Evolutionary conservation across 2,797 vertebrate species (phyloP).

Genomic region (Gadopsis marmoratus): DNA sequence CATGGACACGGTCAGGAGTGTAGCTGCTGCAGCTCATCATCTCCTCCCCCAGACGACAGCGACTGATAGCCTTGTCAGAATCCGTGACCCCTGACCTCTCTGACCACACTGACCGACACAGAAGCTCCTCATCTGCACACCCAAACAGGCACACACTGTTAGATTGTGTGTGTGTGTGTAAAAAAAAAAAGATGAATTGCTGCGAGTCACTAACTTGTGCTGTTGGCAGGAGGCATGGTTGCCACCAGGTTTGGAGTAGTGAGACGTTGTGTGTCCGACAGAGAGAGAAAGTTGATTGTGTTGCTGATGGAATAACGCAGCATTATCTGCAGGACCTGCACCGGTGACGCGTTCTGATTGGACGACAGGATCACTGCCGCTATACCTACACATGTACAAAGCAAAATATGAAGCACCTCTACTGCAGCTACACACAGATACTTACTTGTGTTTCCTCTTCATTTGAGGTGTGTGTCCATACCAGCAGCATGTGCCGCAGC

Average conservation of each 20-base stretch:
- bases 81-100: slow-evolving; percentile 76
- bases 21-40: slow-evolving; percentile 92
- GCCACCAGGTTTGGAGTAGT: slow-evolving; percentile 88
- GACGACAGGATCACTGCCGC: slow-evolving; percentile 87
- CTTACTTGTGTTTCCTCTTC: neutral
- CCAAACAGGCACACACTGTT: neutral
- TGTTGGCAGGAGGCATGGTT: slow-evolving; percentile 73
- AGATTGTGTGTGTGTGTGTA: slow-evolving; percentile 1
- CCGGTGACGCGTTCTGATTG: slow-evolving; percentile 73
- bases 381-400: slow-evolving; percentile 81
- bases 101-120: slow-evolving; percentile 92
- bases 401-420: neutral
- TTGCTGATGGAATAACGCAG: slow-evolving; percentile 84
- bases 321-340: slow-evolving; percentile 87
- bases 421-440: neutral
- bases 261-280: slow-evolving; percentile 83
- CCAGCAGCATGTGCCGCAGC: slow-evolving; percentile 91
- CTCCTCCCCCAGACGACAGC: slow-evolving; percentile 85
- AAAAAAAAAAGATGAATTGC: neutral
- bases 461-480: slow-evolving; percentile 3
- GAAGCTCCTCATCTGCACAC: slow-evolving; percentile 81
- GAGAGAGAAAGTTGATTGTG: slow-evolving; percentile 79
- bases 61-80: slow-evolving; percentile 61
- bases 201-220: slow-evolving; percentile 70
- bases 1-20: slow-evolving; percentile 73